Evolutionary conservation across 1,140 invertebrate species (phyloP), one percentile per base, ranked within the genome.

Genomic region (Drosophila tropicalis): DNA sequence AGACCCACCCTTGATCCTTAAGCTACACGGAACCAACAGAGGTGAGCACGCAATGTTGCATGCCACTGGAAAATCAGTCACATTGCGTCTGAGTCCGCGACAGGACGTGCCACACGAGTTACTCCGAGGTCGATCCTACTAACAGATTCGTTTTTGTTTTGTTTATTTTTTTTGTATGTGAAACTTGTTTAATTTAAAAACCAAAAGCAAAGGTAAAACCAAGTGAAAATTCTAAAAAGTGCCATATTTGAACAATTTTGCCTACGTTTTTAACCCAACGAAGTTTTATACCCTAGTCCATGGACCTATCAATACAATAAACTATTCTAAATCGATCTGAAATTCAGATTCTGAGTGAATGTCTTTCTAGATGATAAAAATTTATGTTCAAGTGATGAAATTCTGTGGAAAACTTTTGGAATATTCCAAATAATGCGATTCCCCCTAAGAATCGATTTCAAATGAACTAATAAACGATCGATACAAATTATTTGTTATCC

Each of bases 21-120:
- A 6, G 44, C 10, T 51, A 51, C 36, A 34, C 41, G 12, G 3
- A 39, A 12, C 36, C 10, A 13, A 39, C 36, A 39, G 62, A 79
- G 75, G 62, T 44, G 57, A 76, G 68, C 71, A 76, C 69, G 84
- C 75, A 70, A 76, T 67, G 51, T 73, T 62, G 61, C 83, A 71
- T 87, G 83, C 69, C 19, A 36, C 13, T 15, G 6, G 2, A 64
- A 72, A 83, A 76, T 86, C 79, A 86, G 84, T 86, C 79, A 79
- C 72, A 79, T 73, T 70, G 29, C 84, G 72, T 76, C 83, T 64
- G 64, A 58, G 55, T 13, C 39, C 29, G 32, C 73, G 69, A 70
- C 62, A 79, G 71, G 67, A 85, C 81, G 57, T 76, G n/a, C 51
- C 36, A 44, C 62, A 66, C 62, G 62, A 55, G 19, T 62, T 9